Evolutionary conservation across 1,140 invertebrate genomes (phyloP), one percentile per base, ranked within the genome.

Genomic region (Lordiphosa collinella): DNA sequence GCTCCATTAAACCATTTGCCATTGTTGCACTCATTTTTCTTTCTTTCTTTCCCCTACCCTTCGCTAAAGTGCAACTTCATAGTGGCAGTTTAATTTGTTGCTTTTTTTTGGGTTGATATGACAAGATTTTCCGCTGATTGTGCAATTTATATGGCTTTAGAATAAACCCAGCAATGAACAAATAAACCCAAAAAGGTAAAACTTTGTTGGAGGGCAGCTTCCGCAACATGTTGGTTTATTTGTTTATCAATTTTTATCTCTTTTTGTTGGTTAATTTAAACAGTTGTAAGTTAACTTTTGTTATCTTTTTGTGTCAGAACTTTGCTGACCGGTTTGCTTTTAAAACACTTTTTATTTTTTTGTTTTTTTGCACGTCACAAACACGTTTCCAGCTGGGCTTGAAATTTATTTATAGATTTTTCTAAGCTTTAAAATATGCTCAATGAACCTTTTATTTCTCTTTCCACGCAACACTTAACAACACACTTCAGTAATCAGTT

Each of bases 1-100:
- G 78, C 79, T 78, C 79, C 79, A 84, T 84, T 84, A 84, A 84
- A 73, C 58, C 70, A 84, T 84, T 72, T 69, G 68, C 68, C 73
- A 84, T 84, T 84, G 72, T 78, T 76, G 78, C 66, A 79, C 44
- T 65, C n/a, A n/a, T n/a, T n/a, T n/a, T 74, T 59, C 59, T 34
- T 3, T 38, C 22, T 6, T 16, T 29, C 2, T 40, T 48, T 56
- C 36, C 25, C 12, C 38, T 59, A 54, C 44, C 57, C 58, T 64
- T 50, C 22, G 55, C 74, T 41, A 54, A 51, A 38, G 34, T 10
- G 38, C 40, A 37, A 58, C 62, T 46, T 25, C 22, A 43, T 32
- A 41, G 53, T 37, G 49, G 29, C 48, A 44, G 32, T 71, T 60
- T 69, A 68, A 72, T 72, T 79, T 73, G 53, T 56, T 53, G 49